Evolutionary conservation across 2,888 invertebrate species (phyloP).

Genomic region (Apoda limacodes): DNA sequence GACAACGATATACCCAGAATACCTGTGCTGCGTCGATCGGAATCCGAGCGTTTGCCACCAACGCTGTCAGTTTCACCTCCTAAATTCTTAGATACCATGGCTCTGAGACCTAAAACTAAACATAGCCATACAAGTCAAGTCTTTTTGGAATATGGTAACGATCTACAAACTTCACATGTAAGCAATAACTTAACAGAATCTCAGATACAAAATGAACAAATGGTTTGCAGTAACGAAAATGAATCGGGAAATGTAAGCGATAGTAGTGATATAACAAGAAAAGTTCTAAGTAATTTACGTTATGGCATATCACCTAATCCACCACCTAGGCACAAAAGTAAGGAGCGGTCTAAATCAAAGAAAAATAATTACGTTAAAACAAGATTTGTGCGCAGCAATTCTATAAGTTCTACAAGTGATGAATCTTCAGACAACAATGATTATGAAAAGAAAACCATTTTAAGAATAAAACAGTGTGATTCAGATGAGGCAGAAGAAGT

Average conservation of each 20-base stretch:
- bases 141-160: constrained; percentile 62
- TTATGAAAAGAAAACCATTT: constrained; percentile 54
- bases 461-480: constrained; percentile 57
- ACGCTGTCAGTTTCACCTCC: constrained; percentile 61
- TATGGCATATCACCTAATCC: constrained; percentile 59
- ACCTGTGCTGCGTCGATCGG: constrained; percentile 54
- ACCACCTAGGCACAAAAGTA: constrained; percentile 52
- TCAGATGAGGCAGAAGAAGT: constrained; percentile 58
- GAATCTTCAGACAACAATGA: constrained; percentile 64
- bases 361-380: constrained; percentile 66
- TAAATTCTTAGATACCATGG: constrained; percentile 86
- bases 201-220: constrained; percentile 15
- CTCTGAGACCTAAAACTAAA: constrained; percentile 74
- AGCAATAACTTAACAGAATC: constrained; percentile 11
- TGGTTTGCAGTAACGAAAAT: constrained; percentile 26
- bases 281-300: constrained; percentile 47
- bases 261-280: constrained; percentile 55
- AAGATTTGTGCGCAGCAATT: constrained; percentile 56
- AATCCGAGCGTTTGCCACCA: constrained; percentile 52
- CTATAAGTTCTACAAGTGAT: constrained; percentile 60
- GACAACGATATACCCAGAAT: constrained; percentile 56
- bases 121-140: constrained; percentile 74
- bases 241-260: constrained; percentile 53
- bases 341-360: constrained; percentile 46
- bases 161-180: constrained; percentile 30